A percentile compares a stretch with the other conserved stretches of the same genome.
Conservation (phyloP, 2,113 vertebrate genomes). For the Azemiops feae region DNA sequence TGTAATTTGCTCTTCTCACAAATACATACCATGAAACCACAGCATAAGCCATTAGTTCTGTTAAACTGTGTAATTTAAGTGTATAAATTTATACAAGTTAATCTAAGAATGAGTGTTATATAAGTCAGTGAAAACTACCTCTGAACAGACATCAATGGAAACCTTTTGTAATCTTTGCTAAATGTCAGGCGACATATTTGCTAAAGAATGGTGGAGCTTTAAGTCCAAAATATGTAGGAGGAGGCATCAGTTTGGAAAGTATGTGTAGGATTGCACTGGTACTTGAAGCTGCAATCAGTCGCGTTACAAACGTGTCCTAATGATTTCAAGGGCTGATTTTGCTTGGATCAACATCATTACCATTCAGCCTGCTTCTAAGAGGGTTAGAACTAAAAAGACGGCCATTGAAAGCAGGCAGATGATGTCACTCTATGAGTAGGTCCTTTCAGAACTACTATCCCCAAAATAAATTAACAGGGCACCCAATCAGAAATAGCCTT, state of each 20-base stretch:
- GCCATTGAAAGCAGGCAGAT: not conserved
- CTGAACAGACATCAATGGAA: not conserved
- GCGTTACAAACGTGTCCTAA: not conserved
- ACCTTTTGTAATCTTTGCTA: not conserved
- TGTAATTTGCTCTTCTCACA: not conserved
- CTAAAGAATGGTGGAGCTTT: not conserved
- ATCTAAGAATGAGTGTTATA: not conserved
- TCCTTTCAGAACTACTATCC: not conserved
- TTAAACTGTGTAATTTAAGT: not conserved
- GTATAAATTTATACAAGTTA: not conserved
- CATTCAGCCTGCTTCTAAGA: not conserved
- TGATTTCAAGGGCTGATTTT: not conserved
- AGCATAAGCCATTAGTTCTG: not conserved
- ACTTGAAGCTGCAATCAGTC: not conserved
- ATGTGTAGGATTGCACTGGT: not conserved
- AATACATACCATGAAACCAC: not conserved
- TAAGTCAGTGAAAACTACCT: not conserved
- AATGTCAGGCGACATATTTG: not conserved
- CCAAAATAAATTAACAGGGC: not conserved
- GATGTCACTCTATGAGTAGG: not conserved
- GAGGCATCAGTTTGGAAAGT: not conserved
- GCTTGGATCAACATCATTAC: not conserved
- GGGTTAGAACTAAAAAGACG: not conserved
- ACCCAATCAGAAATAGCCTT: not conserved
- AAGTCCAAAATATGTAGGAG: not conserved